A percentile compares a stretch with the other conserved stretches of the same genome.
Conservation (phyloP, 1,140 invertebrate species). For the Ostrea denselamellosa region DNA sequence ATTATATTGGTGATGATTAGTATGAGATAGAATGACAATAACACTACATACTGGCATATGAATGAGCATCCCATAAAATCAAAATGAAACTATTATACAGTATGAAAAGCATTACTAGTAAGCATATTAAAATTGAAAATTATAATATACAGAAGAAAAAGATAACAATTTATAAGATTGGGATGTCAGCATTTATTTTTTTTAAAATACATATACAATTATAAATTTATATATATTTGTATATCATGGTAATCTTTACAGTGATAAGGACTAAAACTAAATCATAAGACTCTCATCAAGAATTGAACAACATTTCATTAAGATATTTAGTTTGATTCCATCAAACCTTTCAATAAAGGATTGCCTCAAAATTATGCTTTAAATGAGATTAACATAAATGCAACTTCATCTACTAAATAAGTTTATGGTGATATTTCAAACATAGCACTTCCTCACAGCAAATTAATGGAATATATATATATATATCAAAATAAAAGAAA, state of each 20-base stretch:
- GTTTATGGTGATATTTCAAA: not conserved
- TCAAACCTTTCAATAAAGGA: constrained; percentile 11
- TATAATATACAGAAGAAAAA: constrained; percentile 1
- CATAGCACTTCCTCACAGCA: constrained; percentile 26
- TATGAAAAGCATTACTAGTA: not conserved
- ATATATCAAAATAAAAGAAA: not conserved
- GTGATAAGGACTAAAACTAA: constrained; percentile 20
- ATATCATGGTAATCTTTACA: constrained; percentile 4
- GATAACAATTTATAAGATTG: not conserved
- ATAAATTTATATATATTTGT: constrained; percentile 9
- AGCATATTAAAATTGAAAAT: not conserved
- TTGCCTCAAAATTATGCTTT: constrained; percentile 36
- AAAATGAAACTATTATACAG: not conserved
- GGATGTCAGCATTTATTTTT: constrained; percentile 36
- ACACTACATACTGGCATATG: not conserved
- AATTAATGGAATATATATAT: constrained; percentile 1
- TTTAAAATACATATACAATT: constrained; percentile 10
- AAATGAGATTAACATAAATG: constrained; percentile 10
- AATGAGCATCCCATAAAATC: not conserved
- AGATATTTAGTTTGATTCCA: constrained; percentile 27
- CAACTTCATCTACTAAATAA: not conserved
- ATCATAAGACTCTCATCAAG: not conserved
- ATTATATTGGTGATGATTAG: not conserved
- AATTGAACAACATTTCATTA: constrained; percentile 27
- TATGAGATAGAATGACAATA: not conserved